Evolutionary conservation across 2,113 vertebrate genomes (phyloP).

Genomic region (Hucho hucho): DNA sequence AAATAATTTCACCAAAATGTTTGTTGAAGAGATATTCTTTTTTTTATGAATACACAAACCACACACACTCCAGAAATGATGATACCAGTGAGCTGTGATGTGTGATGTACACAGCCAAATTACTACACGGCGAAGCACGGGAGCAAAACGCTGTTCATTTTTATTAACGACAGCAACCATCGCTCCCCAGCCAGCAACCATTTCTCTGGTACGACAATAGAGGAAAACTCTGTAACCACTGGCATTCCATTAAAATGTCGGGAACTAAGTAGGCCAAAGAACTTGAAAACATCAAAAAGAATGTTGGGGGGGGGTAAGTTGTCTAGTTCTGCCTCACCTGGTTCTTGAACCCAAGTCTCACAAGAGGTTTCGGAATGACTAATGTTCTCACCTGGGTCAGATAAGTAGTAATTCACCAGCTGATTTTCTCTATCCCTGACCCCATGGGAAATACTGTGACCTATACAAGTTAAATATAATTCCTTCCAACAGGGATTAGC

Average conservation of each 20-base stretch:
- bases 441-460: constrained; percentile 33
- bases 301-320: constrained; percentile 11
- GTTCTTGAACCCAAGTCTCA: background rate
- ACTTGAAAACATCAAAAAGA: constrained; percentile 21
- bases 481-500: constrained; percentile 28
- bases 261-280: constrained; percentile 42
- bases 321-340: constrained; percentile 11
- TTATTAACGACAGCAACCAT: background rate
- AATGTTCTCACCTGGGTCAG: constrained; percentile 38
- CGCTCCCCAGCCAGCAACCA: too few species aligned
- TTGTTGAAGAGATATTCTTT: background rate
- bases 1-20: background rate
- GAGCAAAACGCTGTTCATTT: constrained; percentile 9
- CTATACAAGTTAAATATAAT: constrained; percentile 49
- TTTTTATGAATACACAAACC: too few species aligned
- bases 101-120: constrained; percentile 9
- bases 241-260: constrained; percentile 29
- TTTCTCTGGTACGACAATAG: background rate
- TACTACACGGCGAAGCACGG: background rate
- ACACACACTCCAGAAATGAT: background rate
- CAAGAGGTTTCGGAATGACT: constrained; percentile 35
- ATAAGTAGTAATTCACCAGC: constrained; percentile 40
- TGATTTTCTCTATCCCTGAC: constrained; percentile 26
- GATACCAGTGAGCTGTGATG: too few species aligned
- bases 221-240: background rate